Percentiles rank a stretch among this genome's conserved stretches.
phyloP scores from a whole-genome alignment of 2,797 vertebrate species.

The Rhinophrynus dorsalis region DNA sequence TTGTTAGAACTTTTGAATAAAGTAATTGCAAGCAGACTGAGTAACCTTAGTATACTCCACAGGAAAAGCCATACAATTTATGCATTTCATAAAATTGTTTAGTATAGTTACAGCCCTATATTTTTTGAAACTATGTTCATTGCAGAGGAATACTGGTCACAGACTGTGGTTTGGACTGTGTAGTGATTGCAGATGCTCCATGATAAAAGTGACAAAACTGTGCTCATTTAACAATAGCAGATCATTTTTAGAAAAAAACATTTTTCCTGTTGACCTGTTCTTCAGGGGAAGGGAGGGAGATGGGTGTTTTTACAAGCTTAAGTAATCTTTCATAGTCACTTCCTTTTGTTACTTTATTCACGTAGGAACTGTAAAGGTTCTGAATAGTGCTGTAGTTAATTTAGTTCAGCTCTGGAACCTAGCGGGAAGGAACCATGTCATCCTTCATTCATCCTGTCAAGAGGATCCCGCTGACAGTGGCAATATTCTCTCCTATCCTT shows the following conservation, averaged over 20 bases:
- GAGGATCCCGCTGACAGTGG: constrained; percentile 47
- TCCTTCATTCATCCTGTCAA: constrained; percentile 68
- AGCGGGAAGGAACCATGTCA: constrained; percentile 72
- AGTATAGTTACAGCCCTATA: background rate
- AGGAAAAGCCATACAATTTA: too few relatives aligned
- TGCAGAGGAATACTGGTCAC: too few relatives aligned
- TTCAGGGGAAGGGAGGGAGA: constrained; percentile 43
- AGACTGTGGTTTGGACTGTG: background rate
- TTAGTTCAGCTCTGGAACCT: constrained; percentile 51
- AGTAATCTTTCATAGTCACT: constrained; percentile 59
- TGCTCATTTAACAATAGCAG: constrained; percentile 19
- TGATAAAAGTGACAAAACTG: constrained; percentile 11
- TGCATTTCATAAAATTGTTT: too few relatives aligned
- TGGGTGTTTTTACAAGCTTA: constrained; percentile 56
- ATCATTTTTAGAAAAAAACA: constrained; percentile 51
- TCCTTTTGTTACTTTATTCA: constrained; percentile 58
- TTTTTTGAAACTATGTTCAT: too few relatives aligned
- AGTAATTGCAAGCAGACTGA: too few relatives aligned
- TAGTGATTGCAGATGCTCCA: constrained; percentile 3
- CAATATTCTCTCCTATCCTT: constrained; percentile 59
- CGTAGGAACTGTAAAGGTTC: background rate
- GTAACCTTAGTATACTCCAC: too few relatives aligned
- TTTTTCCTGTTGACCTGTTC: constrained; percentile 65
- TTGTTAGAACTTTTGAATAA: too few relatives aligned
- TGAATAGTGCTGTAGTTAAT: constrained; percentile 50